These are phyloP conservation scores for Mungos mungo DNA, from an alignment of 2,113 vertebrate genomes.

Conservation along the genomic window DNA sequence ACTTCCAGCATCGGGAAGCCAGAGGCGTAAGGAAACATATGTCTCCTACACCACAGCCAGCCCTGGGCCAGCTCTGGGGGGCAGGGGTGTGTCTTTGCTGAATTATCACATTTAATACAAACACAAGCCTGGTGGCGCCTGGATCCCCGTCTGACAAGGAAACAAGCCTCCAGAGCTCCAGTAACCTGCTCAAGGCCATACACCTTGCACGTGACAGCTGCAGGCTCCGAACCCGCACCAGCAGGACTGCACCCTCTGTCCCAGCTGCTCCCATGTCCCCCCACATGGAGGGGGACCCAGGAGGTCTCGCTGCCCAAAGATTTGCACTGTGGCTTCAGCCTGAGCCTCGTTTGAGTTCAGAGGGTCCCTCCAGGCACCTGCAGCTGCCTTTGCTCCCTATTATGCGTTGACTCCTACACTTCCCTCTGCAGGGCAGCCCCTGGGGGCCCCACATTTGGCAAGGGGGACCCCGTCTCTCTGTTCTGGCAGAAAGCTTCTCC, in stretches of 20 bases:
- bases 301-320: fast-evolving
- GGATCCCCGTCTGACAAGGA: not conserved
- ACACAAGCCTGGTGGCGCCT: not conserved
- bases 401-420: fast-evolving
- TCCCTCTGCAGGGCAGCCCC: not conserved
- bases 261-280: not conserved
- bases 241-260: fast-evolving
- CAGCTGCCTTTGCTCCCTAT: not conserved
- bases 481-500: not conserved
- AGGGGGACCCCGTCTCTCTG: not conserved
- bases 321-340: not conserved
- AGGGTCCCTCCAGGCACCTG: fast-evolving
- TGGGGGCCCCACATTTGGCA: fast-evolving
- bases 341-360: fast-evolving
- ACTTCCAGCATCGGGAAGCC: not conserved
- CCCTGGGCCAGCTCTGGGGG: not conserved
- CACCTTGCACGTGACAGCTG: not conserved
- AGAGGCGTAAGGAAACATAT: not conserved
- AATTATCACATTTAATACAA: not conserved
- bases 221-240: not conserved
- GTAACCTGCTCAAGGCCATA: not conserved
- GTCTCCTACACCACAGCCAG: too few species aligned
- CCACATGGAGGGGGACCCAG: not conserved
- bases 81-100: not conserved
- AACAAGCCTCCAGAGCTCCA: not conserved